phyloP scores from a whole-genome alignment of 1,140 invertebrate genomes.

The Hycleus phaleratus region DNA sequence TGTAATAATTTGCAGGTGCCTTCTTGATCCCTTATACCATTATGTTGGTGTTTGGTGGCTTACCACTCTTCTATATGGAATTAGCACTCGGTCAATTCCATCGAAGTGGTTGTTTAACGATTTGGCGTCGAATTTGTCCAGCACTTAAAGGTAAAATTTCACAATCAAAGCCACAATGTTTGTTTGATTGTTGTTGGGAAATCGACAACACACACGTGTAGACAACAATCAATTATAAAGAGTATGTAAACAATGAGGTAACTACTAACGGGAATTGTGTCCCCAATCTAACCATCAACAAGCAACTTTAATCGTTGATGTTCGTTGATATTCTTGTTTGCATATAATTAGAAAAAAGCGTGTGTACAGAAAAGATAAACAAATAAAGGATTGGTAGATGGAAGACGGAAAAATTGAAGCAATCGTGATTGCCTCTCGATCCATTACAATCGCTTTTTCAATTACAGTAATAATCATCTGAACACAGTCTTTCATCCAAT shows the following conservation, averaged over 20 bases:
- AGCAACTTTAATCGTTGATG: too few species aligned
- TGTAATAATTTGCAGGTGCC: slow-evolving; percentile 57
- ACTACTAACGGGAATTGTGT: neutral
- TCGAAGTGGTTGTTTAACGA: slow-evolving; percentile 83
- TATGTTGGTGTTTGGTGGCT: slow-evolving; percentile 83
- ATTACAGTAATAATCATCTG: neutral
- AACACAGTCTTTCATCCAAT: slow-evolving; percentile 3
- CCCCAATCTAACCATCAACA: neutral
- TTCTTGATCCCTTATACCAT: slow-evolving; percentile 90
- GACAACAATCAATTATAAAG: neutral
- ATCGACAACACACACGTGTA: too few species aligned
- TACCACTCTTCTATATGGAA: slow-evolving; percentile 93
- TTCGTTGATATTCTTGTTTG: too few species aligned
- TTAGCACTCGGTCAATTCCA: slow-evolving; percentile 88
- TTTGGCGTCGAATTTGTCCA: slow-evolving; percentile 93
- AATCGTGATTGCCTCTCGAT: too few species aligned
- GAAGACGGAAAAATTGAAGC: too few species aligned
- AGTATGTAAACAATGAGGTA: neutral
- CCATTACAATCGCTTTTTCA: neutral
- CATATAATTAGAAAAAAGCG: too few species aligned
- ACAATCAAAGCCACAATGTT: neutral
- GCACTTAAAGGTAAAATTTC: slow-evolving; percentile 80
- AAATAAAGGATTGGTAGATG: too few species aligned
- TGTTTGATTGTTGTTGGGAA: too few species aligned
- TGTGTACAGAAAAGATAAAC: too few species aligned